Evolutionary conservation across 2,797 vertebrate species (phyloP).

Genomic region (Valencia hispanica): DNA sequence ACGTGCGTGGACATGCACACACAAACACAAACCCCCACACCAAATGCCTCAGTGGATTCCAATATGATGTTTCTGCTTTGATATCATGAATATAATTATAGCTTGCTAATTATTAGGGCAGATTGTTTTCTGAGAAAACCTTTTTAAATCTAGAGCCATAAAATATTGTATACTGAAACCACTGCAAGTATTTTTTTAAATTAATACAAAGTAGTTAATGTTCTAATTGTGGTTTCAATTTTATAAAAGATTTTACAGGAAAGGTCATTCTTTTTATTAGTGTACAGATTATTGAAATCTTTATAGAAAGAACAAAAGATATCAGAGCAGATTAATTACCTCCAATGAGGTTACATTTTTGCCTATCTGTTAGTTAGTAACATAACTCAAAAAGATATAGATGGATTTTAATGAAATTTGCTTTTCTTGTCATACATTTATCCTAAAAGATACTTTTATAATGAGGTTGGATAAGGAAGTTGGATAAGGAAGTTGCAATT

Average conservation of each 20-base stretch:
- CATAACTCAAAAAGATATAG: too few relatives aligned
- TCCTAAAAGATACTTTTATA: conserved; percentile 1
- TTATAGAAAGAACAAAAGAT: neutral
- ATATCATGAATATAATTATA: conserved; percentile 82
- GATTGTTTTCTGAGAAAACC: conserved; percentile 65
- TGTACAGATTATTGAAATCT: neutral
- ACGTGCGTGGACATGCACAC: conserved; percentile 49
- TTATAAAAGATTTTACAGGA: neutral
- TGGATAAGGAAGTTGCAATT: too few relatives aligned
- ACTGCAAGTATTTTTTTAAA: neutral
- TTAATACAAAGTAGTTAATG: neutral
- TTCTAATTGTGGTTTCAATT: neutral
- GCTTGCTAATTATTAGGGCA: conserved; percentile 71
- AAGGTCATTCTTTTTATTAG: rapidly evolving
- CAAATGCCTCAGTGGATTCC: conserved; percentile 74
- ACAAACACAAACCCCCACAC: conserved; percentile 28
- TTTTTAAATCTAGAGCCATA: conserved; percentile 65
- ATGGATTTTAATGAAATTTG: too few relatives aligned
- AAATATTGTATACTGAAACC: conserved; percentile 1
- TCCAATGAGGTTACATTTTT: too few relatives aligned
- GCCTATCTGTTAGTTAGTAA: too few relatives aligned
- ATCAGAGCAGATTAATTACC: neutral
- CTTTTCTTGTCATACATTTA: too few relatives aligned
- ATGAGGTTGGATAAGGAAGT: too few relatives aligned
- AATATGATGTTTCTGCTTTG: conserved; percentile 81